Evolutionary conservation across 2,797 vertebrate species (phyloP).

Genomic region (Rhincodon typus): DNA sequence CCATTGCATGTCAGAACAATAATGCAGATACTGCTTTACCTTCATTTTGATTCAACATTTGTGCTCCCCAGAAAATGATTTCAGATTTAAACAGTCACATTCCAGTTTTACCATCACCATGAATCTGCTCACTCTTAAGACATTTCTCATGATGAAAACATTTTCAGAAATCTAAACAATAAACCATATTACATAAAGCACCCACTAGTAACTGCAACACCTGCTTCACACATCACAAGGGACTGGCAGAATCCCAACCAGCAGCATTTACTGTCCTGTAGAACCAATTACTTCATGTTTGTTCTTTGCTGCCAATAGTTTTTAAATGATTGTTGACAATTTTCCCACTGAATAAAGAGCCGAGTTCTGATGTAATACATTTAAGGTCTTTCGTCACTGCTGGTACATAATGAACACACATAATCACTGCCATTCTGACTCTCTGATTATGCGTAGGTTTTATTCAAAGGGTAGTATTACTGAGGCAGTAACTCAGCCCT

Average conservation of each 20-base stretch:
- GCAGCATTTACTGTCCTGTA: not conserved
- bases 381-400: not conserved
- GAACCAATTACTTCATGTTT: conserved; percentile 32
- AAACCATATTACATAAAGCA: not conserved
- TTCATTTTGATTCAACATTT: not conserved
- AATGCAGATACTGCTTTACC: too few species aligned
- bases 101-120: not conserved
- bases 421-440: not conserved
- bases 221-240: not conserved
- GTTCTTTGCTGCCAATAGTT: conserved; percentile 17
- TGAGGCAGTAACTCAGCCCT: not conserved
- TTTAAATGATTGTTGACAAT: conserved; percentile 14
- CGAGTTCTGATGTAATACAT: not conserved
- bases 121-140: not conserved
- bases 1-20: not conserved
- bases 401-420: not conserved
- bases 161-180: not conserved
- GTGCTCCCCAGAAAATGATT: not conserved
- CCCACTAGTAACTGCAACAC: not conserved
- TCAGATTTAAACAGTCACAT: too few species aligned
- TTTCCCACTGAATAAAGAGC: not conserved
- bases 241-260: conserved; percentile 17
- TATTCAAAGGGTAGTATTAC: not conserved
- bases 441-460: not conserved
- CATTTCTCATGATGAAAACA: not conserved